Conservation (phyloP, 2,797 vertebrate species). For the Urophycis tenuis region DNA sequence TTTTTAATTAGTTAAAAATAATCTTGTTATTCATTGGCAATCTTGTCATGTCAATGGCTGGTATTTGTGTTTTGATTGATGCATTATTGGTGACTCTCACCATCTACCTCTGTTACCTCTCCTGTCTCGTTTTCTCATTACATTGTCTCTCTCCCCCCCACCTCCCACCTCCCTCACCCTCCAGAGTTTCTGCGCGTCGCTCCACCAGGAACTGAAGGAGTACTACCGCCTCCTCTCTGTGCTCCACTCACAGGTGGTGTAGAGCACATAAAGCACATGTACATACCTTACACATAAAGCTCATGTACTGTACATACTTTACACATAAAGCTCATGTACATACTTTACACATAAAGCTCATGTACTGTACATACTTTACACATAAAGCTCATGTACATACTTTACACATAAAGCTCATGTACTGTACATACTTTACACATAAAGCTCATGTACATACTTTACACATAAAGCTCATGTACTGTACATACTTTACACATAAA, state of each 20-base stretch:
- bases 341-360: too few species aligned
- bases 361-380: too few species aligned
- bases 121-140: constrained; percentile 60
- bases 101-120: constrained; percentile 41
- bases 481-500: too few species aligned
- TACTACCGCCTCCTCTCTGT: constrained; percentile 95
- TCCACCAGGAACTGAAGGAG: constrained; percentile 96
- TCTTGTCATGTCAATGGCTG: not conserved
- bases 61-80: not conserved
- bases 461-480: too few species aligned
- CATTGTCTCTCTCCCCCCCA: not conserved
- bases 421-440: too few species aligned
- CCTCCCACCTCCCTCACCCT: not conserved
- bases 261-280: too few species aligned
- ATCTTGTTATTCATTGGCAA: not conserved
- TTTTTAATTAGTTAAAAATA: not conserved
- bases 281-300: too few species aligned
- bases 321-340: constrained; percentile 62
- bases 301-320: too few species aligned
- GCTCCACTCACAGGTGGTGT: constrained; percentile 88
- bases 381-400: too few species aligned
- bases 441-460: too few species aligned
- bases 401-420: too few species aligned
- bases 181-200: constrained; percentile 94
- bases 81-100: not conserved